Evolutionary conservation across 2,888 invertebrate genomes (phyloP), one percentile per base, ranked within the genome.

Genomic region (Octodonta nipae): DNA sequence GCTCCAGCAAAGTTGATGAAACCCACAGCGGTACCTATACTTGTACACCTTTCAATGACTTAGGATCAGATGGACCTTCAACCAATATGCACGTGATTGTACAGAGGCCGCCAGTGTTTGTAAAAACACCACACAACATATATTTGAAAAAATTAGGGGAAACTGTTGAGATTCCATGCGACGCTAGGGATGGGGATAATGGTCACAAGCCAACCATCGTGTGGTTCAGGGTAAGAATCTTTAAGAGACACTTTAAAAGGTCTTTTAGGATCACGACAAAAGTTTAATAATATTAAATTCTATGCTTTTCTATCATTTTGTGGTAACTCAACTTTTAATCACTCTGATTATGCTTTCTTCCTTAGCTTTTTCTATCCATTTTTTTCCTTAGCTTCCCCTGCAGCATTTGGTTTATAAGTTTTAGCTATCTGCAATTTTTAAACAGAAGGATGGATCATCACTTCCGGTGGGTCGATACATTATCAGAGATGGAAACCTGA

Each of bases 11-110:
- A 66, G 88, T 91, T 30, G 79, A 82, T 55, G 82, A 83, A 55
- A 74, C 74, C 5, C 88, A 89, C 60, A 81, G 79, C 41, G 93
- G 92, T 26, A 42, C 75, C 50, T 92, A 92, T 63, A 79, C 84
- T 38, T 93, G 92, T 63, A 88, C 87, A 13, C 91, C 93, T 27
- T 85, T 81, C 65, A 92, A 91, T 61, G 75, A 78, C 43, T 70
- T 89, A 52, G 92, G 91, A 30, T 79, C 84, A 15, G 82, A 78
- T 46, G 86, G 88, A 5, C 73, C 85, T 13, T 89, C 89, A 32
- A 74, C 81, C 16, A 71, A 78, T 29, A 88, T 92, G 62, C 78
- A 78, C 51, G 85, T 86, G 52, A 72, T 81, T 51, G 85, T 86
- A 42, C 78, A 79, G 67, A 76, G 83, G 42, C 86, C 91, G 20